phyloP scores from a whole-genome alignment of 2,888 invertebrate species.

The Stictocephala bisonia region DNA sequence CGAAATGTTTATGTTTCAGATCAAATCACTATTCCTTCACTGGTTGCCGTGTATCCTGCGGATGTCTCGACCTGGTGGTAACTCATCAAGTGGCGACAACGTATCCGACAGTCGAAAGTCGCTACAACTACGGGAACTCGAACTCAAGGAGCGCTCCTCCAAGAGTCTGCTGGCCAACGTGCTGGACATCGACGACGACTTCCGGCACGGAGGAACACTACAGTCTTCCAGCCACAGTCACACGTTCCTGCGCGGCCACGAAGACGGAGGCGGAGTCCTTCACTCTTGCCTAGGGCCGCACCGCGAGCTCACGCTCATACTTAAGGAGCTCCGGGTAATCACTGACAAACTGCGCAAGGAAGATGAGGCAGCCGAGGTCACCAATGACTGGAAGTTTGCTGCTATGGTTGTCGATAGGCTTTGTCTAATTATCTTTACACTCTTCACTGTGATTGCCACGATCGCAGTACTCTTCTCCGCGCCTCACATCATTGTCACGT shows the following conservation, averaged over 20 bases:
- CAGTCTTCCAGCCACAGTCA: constrained; percentile 62
- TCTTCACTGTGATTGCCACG: constrained; percentile 97
- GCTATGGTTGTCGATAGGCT: constrained; percentile 99
- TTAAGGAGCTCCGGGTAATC: constrained; percentile 94
- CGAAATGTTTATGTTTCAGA: constrained; percentile 71
- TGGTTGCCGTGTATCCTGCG: constrained; percentile 98
- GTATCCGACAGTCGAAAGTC: constrained; percentile 72
- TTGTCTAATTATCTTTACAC: constrained; percentile 99
- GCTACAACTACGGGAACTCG: constrained; percentile 85
- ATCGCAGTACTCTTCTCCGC: constrained; percentile 97
- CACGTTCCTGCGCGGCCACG: constrained; percentile 61
- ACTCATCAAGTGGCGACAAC: constrained; percentile 62
- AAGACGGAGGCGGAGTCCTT: constrained; percentile 73
- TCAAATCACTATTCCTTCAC: constrained; percentile 91
- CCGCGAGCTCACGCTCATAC: constrained; percentile 93
- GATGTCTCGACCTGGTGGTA: constrained; percentile 81
- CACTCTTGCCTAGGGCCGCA: constrained; percentile 88
- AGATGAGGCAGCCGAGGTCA: constrained; percentile 92
- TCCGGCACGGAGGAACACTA: constrained; percentile 71
- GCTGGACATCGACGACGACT: constrained; percentile 97
- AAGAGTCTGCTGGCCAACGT: constrained; percentile 97
- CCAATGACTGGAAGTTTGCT: constrained; percentile 99
- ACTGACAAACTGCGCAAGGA: constrained; percentile 95
- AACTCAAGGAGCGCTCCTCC: constrained; percentile 91
- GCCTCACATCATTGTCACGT: constrained; percentile 95